A percentile compares a stretch with the other conserved stretches of the same genome.
phyloP scores from a whole-genome alignment of 2,113 vertebrate genomes.

The Nesospiza acunhae region DNA sequence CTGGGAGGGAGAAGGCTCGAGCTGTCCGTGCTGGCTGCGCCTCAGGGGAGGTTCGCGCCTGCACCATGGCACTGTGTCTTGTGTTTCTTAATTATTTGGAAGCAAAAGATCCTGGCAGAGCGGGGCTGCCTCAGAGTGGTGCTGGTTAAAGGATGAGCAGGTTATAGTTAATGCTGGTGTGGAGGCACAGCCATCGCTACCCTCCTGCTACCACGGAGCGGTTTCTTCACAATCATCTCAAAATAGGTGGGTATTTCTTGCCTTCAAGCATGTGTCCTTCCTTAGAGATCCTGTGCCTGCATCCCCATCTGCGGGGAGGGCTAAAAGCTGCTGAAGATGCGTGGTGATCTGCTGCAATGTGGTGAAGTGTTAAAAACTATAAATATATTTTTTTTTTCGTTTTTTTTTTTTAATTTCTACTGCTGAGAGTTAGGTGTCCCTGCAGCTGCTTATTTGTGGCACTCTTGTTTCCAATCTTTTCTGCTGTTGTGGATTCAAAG shows the following conservation, averaged over 20 bases:
- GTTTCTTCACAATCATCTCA: background rate
- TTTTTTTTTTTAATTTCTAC: background rate
- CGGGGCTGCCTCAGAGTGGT: background rate
- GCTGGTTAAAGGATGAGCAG: background rate
- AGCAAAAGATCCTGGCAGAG: background rate
- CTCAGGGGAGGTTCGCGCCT: background rate
- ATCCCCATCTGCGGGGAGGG: background rate
- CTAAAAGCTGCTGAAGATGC: background rate
- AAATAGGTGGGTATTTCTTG: background rate
- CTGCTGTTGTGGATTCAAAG: background rate
- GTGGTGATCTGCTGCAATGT: background rate
- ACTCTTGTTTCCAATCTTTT: background rate
- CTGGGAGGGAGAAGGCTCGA: background rate
- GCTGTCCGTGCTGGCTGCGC: background rate
- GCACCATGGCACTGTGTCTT: fast-evolving
- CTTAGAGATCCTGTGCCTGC: background rate
- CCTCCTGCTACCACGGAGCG: fast-evolving
- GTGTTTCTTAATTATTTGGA: background rate
- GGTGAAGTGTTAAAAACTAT: background rate
- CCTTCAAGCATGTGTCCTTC: background rate
- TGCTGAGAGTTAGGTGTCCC: background rate
- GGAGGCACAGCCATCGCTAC: background rate
- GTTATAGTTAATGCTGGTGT: background rate
- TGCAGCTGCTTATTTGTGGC: background rate
- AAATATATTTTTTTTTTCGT: background rate